Base-by-base conservation (phyloP, 2,888 invertebrate genomes). In the Drosophila leonis region DNA sequence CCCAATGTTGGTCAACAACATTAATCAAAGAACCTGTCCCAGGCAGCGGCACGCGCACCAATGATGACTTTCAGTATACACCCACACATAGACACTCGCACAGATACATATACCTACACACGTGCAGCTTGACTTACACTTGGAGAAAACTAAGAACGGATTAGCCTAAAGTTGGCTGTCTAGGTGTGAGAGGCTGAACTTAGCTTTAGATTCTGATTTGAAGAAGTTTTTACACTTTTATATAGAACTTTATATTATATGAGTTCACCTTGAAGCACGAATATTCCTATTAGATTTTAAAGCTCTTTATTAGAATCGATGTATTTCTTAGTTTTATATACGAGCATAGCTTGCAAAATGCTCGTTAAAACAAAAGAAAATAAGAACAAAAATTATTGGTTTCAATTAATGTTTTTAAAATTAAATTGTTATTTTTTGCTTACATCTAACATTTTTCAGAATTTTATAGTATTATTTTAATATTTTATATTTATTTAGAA, bases 11-110 rank as follows among this genome's bases (percentile, higher is more conserved):
- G 88, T 73, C 83, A 88, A 75, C 77, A 85, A 72, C 89, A 86
- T 90, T 90, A 86, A 89, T 86, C 90, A 83, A 70, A 74, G 81
- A 84, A 83, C 83, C 82, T 79, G 88, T 88, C 66, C 60, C 61
- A 62, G 61, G 41, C 63, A 61, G 41, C 59, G 77, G 77, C 77
- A 86, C 87, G 81, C 88, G 83, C 69, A 69, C 57, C 77, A 76
- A 69, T 88, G 80, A 82, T 84, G 88, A 84, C 85, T 82, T 82
- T 87, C 62, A 74, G 82, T 67, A 78, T 63, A 63, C 68, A 67
- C 56, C 68, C 15, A 68, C 27, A 64, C 55, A 52, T n/a, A 55
- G 10, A 54, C 29, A 37, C 24, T 15, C 12, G 29, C 12, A 46
- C 27, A 37, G 18, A 46, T 18, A 49, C 37, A 37, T 24, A 24